These are phyloP conservation scores for Apogon talboti DNA, from an alignment of 2,797 vertebrate species.

Conservation along the genomic window DNA sequence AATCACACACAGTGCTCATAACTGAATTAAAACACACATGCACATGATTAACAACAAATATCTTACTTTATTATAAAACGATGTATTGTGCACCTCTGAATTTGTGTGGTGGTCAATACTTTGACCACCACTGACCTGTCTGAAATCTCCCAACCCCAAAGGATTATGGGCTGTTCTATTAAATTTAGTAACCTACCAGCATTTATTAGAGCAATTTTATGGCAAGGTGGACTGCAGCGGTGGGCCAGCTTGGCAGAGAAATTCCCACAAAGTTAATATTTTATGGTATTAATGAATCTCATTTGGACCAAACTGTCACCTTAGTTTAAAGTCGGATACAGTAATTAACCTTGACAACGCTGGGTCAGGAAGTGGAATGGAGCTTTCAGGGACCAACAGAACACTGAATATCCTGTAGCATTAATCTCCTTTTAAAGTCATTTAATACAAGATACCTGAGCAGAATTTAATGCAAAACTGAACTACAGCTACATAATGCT, in stretches of 20 bases:
- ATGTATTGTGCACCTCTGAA: too few species aligned
- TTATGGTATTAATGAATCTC: constrained; percentile 52
- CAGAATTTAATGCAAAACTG: too few species aligned
- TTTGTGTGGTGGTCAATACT: not conserved
- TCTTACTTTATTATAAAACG: too few species aligned
- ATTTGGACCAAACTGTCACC: constrained; percentile 42
- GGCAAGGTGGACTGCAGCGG: not conserved
- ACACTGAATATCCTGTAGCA: not conserved
- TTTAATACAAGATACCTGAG: too few species aligned
- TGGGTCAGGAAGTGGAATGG: constrained; percentile 7
- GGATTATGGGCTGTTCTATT: not conserved
- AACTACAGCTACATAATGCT: too few species aligned
- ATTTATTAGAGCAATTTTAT: constrained; percentile 9
- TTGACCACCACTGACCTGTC: not conserved
- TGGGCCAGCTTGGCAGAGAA: constrained; percentile 18
- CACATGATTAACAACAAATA: too few species aligned
- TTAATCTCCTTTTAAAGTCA: too few species aligned
- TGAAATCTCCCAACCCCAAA: constrained; percentile 1
- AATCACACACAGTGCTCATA: too few species aligned
- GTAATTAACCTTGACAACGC: constrained; percentile 44
- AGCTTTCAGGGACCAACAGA: not conserved
- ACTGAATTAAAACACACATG: too few species aligned
- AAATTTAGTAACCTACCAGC: constrained; percentile 5
- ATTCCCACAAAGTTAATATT: constrained; percentile 55
- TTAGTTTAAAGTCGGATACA: constrained; percentile 22